Evolutionary conservation across 2,113 vertebrate species (phyloP).

Genomic region (Scartelaos histophorus): DNA sequence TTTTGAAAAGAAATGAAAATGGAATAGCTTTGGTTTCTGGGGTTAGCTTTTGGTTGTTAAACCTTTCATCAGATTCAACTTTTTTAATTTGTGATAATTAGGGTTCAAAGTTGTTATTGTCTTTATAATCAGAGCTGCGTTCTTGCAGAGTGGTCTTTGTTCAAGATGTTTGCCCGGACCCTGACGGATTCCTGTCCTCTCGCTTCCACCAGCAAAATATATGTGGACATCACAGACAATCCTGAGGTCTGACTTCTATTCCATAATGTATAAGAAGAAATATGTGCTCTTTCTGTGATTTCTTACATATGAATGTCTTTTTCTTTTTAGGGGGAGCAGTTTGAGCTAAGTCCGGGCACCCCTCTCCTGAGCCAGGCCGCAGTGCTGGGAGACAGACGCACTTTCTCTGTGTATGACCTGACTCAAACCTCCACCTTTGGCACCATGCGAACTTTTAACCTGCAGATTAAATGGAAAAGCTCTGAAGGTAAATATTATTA

Average conservation of each 20-base stretch:
- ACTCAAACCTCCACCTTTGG: conserved; percentile 81
- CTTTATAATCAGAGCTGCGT: neutral
- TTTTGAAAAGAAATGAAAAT: neutral
- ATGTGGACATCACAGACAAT: conserved; percentile 87
- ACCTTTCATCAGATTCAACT: neutral
- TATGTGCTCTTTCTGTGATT: neutral
- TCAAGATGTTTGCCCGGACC: conserved; percentile 96
- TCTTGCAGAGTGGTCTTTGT: conserved; percentile 92
- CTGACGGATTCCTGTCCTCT: conserved; percentile 92
- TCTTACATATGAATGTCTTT: neutral
- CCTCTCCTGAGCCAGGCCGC: conserved; percentile 76
- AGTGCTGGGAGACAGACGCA: conserved; percentile 86
- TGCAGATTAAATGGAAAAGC: conserved; percentile 89
- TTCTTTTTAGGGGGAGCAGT: conserved; percentile 83
- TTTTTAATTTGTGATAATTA: neutral
- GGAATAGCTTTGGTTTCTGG: too few relatives aligned
- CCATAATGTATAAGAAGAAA: neutral
- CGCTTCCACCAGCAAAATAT: conserved; percentile 91
- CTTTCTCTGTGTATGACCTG: conserved; percentile 90
- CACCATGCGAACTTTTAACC: conserved; percentile 84
- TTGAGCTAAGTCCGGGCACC: conserved; percentile 85
- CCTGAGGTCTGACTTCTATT: conserved; percentile 77
- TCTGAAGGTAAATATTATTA: conserved; percentile 78
- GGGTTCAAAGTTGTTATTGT: neutral
- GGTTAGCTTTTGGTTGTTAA: too few relatives aligned